Percentiles rank a stretch among this genome's conserved stretches.
phyloP scores from a whole-genome alignment of 2,888 invertebrate genomes.

The Catonia carolina region DNA sequence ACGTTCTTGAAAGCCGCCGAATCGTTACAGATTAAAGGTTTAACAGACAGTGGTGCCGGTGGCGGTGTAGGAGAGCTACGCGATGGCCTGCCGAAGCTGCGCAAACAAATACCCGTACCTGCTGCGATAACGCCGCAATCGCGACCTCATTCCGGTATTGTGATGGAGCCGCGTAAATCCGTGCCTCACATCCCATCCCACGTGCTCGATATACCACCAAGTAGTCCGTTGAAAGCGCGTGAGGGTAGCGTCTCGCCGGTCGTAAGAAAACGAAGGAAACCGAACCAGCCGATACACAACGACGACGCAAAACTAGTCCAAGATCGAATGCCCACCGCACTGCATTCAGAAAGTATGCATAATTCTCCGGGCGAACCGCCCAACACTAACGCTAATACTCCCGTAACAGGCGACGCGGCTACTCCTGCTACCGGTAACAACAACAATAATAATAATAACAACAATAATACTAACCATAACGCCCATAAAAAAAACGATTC shows the following conservation, averaged over 20 bases:
- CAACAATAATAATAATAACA: neutral
- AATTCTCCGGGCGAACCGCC: too few species aligned
- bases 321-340: neutral
- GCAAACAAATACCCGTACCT: constrained; percentile 16
- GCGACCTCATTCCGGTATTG: constrained; percentile 16
- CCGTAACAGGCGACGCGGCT: too few species aligned
- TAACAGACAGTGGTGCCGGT: constrained; percentile 31
- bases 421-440: neutral
- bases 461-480: neutral
- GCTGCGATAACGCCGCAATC: constrained; percentile 12
- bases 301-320: constrained; percentile 11
- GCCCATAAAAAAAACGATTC: neutral
- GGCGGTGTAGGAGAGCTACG: neutral
- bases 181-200: constrained; percentile 17
- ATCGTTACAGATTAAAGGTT: constrained; percentile 82
- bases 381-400: too few species aligned
- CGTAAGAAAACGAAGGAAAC: constrained; percentile 6
- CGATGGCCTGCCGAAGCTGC: constrained; percentile 11
- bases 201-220: constrained; percentile 14
- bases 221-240: constrained; percentile 12
- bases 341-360: too few species aligned
- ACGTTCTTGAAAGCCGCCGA: constrained; percentile 84
- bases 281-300: constrained; percentile 1
- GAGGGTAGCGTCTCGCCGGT: constrained; percentile 5
- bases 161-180: constrained; percentile 9